Base-by-base conservation (phyloP, 1,140 invertebrate genomes). In the Metaphire vulgaris region DNA sequence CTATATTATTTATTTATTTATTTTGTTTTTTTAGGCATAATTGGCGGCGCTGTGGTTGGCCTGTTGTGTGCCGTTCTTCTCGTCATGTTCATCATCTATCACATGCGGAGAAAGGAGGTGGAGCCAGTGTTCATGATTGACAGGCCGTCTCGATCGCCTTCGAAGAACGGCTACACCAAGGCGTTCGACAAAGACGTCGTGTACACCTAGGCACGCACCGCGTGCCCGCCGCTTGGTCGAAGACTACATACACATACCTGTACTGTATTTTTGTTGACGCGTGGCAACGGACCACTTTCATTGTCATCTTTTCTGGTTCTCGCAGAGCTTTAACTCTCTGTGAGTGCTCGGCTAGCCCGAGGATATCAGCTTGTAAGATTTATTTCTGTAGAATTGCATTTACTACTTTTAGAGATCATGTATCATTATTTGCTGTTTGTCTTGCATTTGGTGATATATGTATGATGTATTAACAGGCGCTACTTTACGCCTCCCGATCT, bases 71-170 rank as follows among this genome's bases (percentile, higher is more conserved):
- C 97, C 82, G 98, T 99, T 86, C 89, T 99, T 70, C 92, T 99
- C 77, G 95, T 99, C 69, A 99, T 99, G 96, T 99, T 99, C 88
- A 96, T 99, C 83, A 95, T 87, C 28, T 99, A 99, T 87, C 91
- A 97, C 83, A 98, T 99, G 95, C 91, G 96, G 85, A 99, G 99
- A 90, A 99, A 99, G 90, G 97, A 99, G 29, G 14, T 15, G 14
- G 16, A 72, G 12, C 70, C 41, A 21, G 41, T 56, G 41, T 56
- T 56, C 21, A 56, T 56, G 41, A 56, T 56, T 21, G 41, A 56
- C 41, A 56, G 41, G 41, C 41, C 41, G 41, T 56, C 41, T 12
- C 41, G 41, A 56, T 56, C 41, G 21, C 41, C 41, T 6, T 56
- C 41, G 41, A 56, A 56, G 41, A 56, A 21, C 41, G 41, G 41